Evolutionary conservation across 2,797 vertebrate genomes (phyloP).

Genomic region (Avahi laniger): DNA sequence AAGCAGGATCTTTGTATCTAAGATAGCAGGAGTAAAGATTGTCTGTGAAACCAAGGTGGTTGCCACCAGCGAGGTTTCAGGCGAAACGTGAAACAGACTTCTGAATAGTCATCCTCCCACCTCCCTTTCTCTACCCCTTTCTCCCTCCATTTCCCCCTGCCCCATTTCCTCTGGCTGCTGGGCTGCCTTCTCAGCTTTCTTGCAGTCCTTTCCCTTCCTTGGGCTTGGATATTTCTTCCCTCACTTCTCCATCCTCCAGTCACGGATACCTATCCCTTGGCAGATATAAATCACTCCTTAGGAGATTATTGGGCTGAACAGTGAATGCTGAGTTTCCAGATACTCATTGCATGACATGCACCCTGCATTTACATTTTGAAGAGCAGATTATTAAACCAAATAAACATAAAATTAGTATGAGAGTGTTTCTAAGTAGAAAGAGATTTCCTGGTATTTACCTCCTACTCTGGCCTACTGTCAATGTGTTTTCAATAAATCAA

Average conservation of each 20-base stretch:
- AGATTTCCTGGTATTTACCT: background rate
- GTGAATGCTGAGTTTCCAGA: background rate
- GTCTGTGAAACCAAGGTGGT: background rate
- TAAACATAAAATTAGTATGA: background rate
- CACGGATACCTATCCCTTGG: background rate
- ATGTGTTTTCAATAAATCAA: constrained; percentile 21
- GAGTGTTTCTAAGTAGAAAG: background rate
- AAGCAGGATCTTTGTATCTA: background rate
- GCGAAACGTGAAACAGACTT: background rate
- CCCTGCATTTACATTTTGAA: background rate
- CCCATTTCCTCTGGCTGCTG: background rate
- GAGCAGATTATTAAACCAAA: constrained; percentile 23
- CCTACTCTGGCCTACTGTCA: background rate
- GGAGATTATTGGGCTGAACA: background rate
- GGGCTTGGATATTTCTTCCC: background rate
- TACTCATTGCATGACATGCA: background rate
- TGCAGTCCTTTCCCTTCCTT: background rate
- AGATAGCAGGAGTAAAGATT: background rate
- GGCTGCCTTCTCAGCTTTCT: background rate
- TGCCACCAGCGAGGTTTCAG: background rate
- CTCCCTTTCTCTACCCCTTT: background rate
- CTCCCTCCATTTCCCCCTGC: background rate
- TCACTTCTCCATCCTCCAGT: background rate
- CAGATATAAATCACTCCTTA: background rate
- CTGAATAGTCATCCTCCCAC: background rate